phyloP scores from a whole-genome alignment of 2,888 invertebrate species.

The Cylindroiulus punctatus region DNA sequence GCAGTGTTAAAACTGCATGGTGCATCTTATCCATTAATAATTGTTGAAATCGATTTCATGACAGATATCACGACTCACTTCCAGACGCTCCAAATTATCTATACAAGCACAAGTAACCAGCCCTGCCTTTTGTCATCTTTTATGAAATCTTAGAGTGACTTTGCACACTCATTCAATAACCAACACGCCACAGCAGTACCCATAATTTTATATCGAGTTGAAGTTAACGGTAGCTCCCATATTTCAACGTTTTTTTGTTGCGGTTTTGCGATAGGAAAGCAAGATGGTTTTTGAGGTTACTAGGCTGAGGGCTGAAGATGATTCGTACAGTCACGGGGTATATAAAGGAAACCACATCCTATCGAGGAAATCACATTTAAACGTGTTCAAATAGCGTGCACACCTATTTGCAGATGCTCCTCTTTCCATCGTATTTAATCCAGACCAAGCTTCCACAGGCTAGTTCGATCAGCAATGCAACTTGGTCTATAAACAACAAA shows the following conservation, averaged over 20 bases:
- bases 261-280: constrained; percentile 19
- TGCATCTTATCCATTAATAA: constrained; percentile 26
- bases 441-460: not conserved
- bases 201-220: constrained; percentile 22
- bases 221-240: constrained; percentile 26
- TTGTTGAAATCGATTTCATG: constrained; percentile 15
- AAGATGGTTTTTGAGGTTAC: constrained; percentile 32
- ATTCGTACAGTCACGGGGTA: constrained; percentile 16
- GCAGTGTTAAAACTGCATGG: constrained; percentile 23
- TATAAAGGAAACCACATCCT: constrained; percentile 23
- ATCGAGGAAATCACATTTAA: constrained; percentile 13
- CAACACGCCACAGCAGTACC: not conserved
- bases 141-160: constrained; percentile 25
- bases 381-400: constrained; percentile 6
- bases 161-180: constrained; percentile 25
- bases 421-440: not conserved
- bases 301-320: constrained; percentile 32
- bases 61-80: not conserved
- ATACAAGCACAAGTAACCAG: constrained; percentile 25
- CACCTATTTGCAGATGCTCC: constrained; percentile 25
- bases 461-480: not conserved
- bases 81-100: not conserved
- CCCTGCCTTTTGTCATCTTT: constrained; percentile 13
- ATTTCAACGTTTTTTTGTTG: not conserved
- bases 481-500: not conserved